phyloP scores from a whole-genome alignment of 2,113 vertebrate genomes.

The Physeter macrocephalus region DNA sequence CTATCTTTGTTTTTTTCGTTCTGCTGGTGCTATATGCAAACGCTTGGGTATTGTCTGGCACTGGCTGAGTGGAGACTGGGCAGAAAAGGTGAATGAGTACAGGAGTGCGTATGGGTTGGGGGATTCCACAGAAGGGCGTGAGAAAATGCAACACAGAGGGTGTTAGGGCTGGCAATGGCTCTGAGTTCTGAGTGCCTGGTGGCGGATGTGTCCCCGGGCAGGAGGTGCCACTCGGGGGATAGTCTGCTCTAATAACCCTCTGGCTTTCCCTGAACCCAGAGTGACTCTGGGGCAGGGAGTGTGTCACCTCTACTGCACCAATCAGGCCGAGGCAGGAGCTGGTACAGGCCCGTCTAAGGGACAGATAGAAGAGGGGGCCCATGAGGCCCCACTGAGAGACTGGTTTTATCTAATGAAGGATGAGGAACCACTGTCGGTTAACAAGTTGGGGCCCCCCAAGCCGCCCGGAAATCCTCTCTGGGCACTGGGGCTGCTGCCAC shows the following conservation, averaged over 20 bases:
- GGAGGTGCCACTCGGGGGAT: neutral
- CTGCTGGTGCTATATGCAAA: neutral
- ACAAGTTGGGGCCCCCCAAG: neutral
- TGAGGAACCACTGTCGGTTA: neutral
- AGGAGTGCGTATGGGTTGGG: neutral
- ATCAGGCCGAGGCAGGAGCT: neutral
- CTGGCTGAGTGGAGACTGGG: neutral
- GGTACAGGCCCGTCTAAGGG: neutral
- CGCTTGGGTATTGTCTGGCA: neutral
- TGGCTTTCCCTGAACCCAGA: neutral
- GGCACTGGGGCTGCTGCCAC: neutral
- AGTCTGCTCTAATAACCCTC: neutral
- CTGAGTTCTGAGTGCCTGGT: neutral
- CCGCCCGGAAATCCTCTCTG: neutral
- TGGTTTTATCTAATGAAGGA: neutral
- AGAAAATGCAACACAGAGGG: rapidly evolving
- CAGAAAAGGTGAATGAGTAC: neutral
- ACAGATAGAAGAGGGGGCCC: neutral
- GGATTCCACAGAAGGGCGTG: neutral
- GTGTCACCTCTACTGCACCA: neutral
- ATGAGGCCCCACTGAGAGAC: neutral
- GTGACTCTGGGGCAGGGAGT: neutral
- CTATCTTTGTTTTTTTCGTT: neutral
- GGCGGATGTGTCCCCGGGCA: too few relatives aligned
- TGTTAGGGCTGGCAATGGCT: neutral